Percentiles rank a stretch among this genome's conserved stretches.
These are phyloP conservation scores for Corynorhinus townsendii DNA, from an alignment of 2,113 vertebrate species.

Conservation along the genomic window DNA sequence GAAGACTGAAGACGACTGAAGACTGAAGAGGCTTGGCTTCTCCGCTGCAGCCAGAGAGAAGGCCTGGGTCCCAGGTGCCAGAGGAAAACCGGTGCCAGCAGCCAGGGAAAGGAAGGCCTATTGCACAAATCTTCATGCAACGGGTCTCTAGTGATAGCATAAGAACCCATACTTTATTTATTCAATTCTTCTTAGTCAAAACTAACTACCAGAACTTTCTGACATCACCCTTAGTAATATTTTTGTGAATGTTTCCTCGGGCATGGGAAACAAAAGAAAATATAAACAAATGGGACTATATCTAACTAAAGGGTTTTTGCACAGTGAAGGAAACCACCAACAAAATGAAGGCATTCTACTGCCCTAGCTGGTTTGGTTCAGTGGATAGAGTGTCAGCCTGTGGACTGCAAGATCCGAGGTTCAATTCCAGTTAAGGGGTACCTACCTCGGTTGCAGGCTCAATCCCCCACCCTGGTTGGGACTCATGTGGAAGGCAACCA, in stretches of 20 bases:
- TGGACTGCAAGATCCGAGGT: neutral
- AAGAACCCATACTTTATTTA: neutral
- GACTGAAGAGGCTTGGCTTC: no score
- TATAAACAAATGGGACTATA: neutral
- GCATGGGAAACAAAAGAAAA: neutral
- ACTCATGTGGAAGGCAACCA: neutral
- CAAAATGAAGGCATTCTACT: neutral
- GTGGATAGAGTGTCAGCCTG: neutral
- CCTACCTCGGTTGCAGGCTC: neutral
- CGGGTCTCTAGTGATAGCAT: neutral
- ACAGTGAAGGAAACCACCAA: neutral
- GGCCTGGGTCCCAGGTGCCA: no score
- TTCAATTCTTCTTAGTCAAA: conserved; percentile 9
- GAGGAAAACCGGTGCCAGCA: no score
- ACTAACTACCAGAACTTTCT: neutral
- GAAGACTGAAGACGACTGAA: no score
- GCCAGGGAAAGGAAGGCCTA: no score
- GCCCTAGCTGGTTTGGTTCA: neutral
- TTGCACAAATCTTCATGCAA: no score
- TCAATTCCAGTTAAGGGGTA: neutral
- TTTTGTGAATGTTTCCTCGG: neutral
- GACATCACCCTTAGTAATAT: neutral
- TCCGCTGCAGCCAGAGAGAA: no score
- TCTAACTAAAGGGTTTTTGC: neutral
- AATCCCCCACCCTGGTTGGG: neutral